These are phyloP conservation scores for Nycteola revayana DNA, from an alignment of 2,888 invertebrate species.

Conservation along the genomic window DNA sequence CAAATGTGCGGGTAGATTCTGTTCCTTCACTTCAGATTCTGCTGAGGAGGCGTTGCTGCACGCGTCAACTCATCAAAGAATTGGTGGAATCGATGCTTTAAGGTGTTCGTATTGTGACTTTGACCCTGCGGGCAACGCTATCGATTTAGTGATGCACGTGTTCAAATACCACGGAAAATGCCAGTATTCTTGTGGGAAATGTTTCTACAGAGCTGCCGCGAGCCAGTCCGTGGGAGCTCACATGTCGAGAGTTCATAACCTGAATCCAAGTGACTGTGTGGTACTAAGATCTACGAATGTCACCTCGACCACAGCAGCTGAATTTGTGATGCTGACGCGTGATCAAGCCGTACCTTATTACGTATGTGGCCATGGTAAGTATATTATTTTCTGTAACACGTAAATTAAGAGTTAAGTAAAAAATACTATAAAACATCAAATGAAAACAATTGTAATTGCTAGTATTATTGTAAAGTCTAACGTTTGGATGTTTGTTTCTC, in stretches of 20 bases:
- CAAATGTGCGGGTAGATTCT: conserved; percentile 71
- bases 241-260: conserved; percentile 59
- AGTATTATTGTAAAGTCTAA: too few species aligned
- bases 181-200: conserved; percentile 84
- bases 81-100: conserved; percentile 65
- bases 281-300: conserved; percentile 39
- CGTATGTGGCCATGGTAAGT: conserved; percentile 44
- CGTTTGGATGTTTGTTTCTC: too few species aligned
- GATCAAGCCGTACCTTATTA: conserved; percentile 60
- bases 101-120: conserved; percentile 83
- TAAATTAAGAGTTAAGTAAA: too few species aligned
- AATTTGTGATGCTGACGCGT: conserved; percentile 43
- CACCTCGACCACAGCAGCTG: conserved; percentile 23
- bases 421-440: too few species aligned
- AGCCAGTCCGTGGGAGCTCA: conserved; percentile 84
- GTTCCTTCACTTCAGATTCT: conserved; percentile 60
- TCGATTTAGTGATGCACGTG: conserved; percentile 81
- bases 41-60: conserved; percentile 61
- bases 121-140: conserved; percentile 51
- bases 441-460: too few species aligned
- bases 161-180: conserved; percentile 83
- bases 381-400: too few species aligned
- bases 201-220: conserved; percentile 85
- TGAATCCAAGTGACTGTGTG: conserved; percentile 20
- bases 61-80: conserved; percentile 59